Evolutionary conservation across 2,113 vertebrate species (phyloP).

Genomic region (Ifrita kowaldi): DNA sequence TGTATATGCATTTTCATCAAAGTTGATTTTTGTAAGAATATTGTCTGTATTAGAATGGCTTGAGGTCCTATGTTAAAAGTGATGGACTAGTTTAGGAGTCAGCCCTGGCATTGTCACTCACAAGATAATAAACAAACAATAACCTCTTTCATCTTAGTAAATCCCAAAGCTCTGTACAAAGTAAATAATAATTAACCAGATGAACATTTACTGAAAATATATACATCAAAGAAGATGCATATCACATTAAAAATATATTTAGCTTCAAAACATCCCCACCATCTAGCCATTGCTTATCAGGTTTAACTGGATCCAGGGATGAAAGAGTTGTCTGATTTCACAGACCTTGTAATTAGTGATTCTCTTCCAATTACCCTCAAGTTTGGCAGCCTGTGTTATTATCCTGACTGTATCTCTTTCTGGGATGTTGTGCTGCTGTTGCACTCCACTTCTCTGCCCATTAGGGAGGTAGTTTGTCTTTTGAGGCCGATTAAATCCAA

Average conservation of each 20-base stretch:
- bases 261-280: not conserved
- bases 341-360: constrained; percentile 15
- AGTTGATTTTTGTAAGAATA: not conserved
- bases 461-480: not conserved
- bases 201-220: constrained; percentile 11
- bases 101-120: not conserved
- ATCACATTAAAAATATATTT: constrained; percentile 35
- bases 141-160: constrained; percentile 26
- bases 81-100: constrained; percentile 12
- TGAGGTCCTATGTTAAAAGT: not conserved
- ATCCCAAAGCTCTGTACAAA: not conserved
- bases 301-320: not conserved
- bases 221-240: constrained; percentile 33
- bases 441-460: not conserved
- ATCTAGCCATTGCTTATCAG: not conserved
- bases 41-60: not conserved
- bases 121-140: constrained; percentile 32
- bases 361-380: constrained; percentile 17
- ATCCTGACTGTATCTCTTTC: not conserved
- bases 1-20: constrained; percentile 20
- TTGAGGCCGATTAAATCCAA: not conserved
- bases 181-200: constrained; percentile 36
- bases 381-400: not conserved
- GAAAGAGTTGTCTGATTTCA: constrained; percentile 26
- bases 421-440: not conserved